These are phyloP conservation scores for Brassicogethes aeneus DNA, from an alignment of 2,888 invertebrate genomes.

Conservation along the genomic window DNA sequence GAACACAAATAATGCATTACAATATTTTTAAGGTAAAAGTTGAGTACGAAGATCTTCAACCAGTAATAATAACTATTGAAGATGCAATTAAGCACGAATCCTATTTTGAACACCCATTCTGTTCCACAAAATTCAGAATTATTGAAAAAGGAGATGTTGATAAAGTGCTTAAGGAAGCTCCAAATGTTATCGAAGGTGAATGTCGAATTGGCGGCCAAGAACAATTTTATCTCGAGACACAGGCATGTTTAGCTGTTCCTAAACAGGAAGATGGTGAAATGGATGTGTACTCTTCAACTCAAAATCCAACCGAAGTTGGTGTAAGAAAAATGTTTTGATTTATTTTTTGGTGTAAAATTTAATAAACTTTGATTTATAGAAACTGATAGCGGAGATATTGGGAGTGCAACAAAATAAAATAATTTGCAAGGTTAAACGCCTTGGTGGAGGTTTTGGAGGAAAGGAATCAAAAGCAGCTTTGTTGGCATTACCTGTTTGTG, in stretches of 20 bases:
- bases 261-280: conserved; percentile 75
- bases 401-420: conserved; percentile 67
- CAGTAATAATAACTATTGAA: conserved; percentile 79
- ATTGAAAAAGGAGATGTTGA: conserved; percentile 57
- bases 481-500: conserved; percentile 62
- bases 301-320: conserved; percentile 67
- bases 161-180: conserved; percentile 55
- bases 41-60: conserved; percentile 70
- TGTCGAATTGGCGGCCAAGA: conserved; percentile 84
- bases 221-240: conserved; percentile 93
- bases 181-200: conserved; percentile 70
- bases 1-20: too few relatives aligned
- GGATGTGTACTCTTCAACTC: conserved; percentile 76
- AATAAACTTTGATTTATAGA: conserved; percentile 42
- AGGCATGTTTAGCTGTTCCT: conserved; percentile 61
- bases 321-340: conserved; percentile 38
- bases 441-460: conserved; percentile 95
- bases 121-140: conserved; percentile 33
- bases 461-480: conserved; percentile 72
- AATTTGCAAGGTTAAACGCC: conserved; percentile 68
- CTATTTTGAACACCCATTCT: conserved; percentile 52
- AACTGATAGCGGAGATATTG: conserved; percentile 58
- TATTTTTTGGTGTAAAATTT: conserved; percentile 1
- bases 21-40: too few relatives aligned
- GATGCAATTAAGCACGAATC: conserved; percentile 74